Conservation (phyloP, 2,888 invertebrate genomes). For the Ferdinandea cuprea region DNA sequence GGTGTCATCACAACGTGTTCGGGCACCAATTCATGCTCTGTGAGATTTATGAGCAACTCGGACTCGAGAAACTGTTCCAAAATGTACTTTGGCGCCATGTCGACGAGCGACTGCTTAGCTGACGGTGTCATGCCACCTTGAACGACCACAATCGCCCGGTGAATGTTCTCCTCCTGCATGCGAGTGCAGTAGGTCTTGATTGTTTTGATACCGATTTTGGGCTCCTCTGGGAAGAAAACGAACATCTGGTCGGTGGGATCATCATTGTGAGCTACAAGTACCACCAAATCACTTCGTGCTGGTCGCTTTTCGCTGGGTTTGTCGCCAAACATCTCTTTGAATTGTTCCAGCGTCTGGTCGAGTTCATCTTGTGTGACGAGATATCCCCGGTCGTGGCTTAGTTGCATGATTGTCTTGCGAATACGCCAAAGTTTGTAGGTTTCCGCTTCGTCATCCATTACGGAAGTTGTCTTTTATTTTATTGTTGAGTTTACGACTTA, state of each 20-base stretch:
- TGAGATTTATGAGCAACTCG: conserved; percentile 98
- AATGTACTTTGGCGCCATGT: conserved; percentile 99
- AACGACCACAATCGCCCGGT: conserved; percentile 98
- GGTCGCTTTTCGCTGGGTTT: conserved; percentile 98
- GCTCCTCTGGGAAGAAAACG: conserved; percentile 99
- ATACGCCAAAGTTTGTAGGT: conserved; percentile 99
- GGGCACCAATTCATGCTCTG: conserved; percentile 98
- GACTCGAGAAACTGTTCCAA: conserved; percentile 97
- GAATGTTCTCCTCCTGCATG: conserved; percentile 99
- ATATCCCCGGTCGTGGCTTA: conserved; percentile 99
- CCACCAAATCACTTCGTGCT: conserved; percentile 95
- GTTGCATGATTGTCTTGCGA: conserved; percentile 99
- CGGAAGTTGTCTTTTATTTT: too few species aligned
- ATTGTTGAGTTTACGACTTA: too few species aligned
- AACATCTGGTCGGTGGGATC: conserved; percentile 99
- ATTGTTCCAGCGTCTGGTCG: conserved; percentile 98
- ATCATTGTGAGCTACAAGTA: conserved; percentile 99
- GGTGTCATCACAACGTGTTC: conserved; percentile 99
- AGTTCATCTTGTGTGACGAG: conserved; percentile 99
- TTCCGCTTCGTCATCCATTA: conserved; percentile 99
- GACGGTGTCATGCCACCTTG: conserved; percentile 99
- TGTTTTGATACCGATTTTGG: conserved; percentile 99
- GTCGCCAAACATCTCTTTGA: conserved; percentile 98
- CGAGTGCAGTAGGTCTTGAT: conserved; percentile 99
- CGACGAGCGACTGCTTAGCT: conserved; percentile 97